Percentiles rank a stretch among this genome's conserved stretches.
These are phyloP conservation scores for Anastrepha obliqua DNA, from an alignment of 1,140 invertebrate species.

Conservation along the genomic window DNA sequence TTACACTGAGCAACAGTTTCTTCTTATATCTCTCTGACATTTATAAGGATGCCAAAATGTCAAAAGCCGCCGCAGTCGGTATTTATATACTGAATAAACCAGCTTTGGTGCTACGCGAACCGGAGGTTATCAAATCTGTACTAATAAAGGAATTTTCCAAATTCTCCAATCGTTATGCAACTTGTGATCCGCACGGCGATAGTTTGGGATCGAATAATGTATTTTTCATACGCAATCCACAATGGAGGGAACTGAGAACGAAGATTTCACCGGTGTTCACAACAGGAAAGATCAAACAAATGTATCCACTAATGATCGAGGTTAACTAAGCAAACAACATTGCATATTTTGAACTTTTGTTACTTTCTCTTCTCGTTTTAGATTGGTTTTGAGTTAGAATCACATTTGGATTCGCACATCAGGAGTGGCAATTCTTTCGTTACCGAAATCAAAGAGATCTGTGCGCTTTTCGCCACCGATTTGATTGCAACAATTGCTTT, in stretches of 20 bases:
- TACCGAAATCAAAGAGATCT: conserved; percentile 74
- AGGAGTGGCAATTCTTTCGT: conserved; percentile 53
- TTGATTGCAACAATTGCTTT: conserved; percentile 78
- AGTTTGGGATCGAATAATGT: conserved; percentile 66
- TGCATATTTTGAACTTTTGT: conserved; percentile 30
- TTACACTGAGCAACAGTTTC: conserved; percentile 63
- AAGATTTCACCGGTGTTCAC: conserved; percentile 78
- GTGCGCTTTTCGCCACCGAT: conserved; percentile 77
- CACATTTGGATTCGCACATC: conserved; percentile 53
- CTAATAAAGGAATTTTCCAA: conserved; percentile 75
- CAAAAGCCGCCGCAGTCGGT: conserved; percentile 71
- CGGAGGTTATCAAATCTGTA: conserved; percentile 76
- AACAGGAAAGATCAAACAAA: conserved; percentile 76
- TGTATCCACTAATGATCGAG: conserved; percentile 76
- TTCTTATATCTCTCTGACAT: conserved; percentile 64
- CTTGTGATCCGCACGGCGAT: conserved; percentile 65
- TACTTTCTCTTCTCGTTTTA: conserved; percentile 33
- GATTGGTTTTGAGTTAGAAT: conserved; percentile 65
- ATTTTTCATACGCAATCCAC: conserved; percentile 65
- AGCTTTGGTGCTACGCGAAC: conserved; percentile 75
- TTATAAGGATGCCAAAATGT: conserved; percentile 63
- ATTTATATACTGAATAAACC: conserved; percentile 75
- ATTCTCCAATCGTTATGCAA: conserved; percentile 65
- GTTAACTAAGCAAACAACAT: conserved; percentile 55
- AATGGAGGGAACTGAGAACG: conserved; percentile 76